A percentile compares a stretch with the other conserved stretches of the same genome.
phyloP scores from a whole-genome alignment of 1,140 invertebrate species.

The Tribolium castaneum region DNA sequence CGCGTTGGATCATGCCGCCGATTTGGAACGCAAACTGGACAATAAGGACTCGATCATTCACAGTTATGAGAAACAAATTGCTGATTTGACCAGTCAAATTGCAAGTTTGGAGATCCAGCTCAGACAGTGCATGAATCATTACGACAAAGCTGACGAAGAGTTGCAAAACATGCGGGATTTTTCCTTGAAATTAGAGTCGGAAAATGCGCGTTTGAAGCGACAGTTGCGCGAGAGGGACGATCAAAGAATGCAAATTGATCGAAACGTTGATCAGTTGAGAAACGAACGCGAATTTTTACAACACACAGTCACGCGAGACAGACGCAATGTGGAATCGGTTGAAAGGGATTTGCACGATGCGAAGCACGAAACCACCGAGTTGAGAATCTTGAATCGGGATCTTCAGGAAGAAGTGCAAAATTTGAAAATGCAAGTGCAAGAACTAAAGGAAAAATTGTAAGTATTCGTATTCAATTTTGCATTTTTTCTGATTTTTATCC shows the following conservation, averaged over 20 bases:
- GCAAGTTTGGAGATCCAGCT: constrained; percentile 68
- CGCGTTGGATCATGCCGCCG: constrained; percentile 66
- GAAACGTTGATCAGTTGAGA: constrained; percentile 60
- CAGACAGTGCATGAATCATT: constrained; percentile 63
- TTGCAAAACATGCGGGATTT: constrained; percentile 66
- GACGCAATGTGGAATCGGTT: constrained; percentile 64
- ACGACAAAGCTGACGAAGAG: constrained; percentile 63
- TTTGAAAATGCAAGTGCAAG: constrained; percentile 64
- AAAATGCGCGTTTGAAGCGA: constrained; percentile 66
- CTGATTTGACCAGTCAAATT: constrained; percentile 66
- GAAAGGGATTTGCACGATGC: constrained; percentile 66
- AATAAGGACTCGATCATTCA: constrained; percentile 67
- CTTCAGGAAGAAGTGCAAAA: constrained; percentile 66
- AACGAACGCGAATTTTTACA: constrained; percentile 64
- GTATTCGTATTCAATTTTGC: constrained; percentile 44
- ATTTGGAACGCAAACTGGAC: constrained; percentile 67
- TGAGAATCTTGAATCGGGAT: constrained; percentile 66
- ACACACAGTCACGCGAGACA: constrained; percentile 65
- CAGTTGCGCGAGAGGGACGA: constrained; percentile 63
- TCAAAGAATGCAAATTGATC: constrained; percentile 59
- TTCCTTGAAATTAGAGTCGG: constrained; percentile 68
- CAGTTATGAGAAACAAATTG: constrained; percentile 69
- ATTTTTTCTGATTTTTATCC: constrained; percentile 49
- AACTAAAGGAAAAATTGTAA: constrained; percentile 69
- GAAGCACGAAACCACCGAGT: constrained; percentile 67